Evolutionary conservation across 2,888 invertebrate species (phyloP), one percentile per base, ranked within the genome.

Genomic region (Lingula anatina): DNA sequence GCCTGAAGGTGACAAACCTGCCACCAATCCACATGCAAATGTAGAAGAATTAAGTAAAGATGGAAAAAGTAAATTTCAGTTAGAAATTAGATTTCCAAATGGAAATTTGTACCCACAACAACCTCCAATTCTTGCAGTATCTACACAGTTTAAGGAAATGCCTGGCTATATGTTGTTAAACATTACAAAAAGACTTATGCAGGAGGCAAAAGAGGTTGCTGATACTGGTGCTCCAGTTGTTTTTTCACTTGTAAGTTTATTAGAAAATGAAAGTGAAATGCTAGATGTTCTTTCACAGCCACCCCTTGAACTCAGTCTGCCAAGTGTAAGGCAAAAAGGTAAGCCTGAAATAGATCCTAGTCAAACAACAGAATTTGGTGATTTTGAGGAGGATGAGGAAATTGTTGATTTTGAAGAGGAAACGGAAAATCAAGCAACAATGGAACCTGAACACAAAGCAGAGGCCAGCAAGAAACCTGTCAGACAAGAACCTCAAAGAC

Each of bases 81-180:
- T 72, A 20, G 71, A 73, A 51, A 53, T 73, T 15, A 53, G 72
- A 21, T 73, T 73, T 51, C 65, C 66, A 2, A 18, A 40, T 5
- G 64, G 64, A 5, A 68, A 66, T 53, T 44, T 41, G 35, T 73
- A 73, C 45, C 72, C 72, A 2, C 44, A 57, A 15, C 63, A 73
- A 51, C 47, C 62, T 1, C 72, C 71, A 2, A 53, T 64, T 44
- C 46, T 73, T 5, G 69, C 64, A 2, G 70, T 73, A 49, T 66
- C 65, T 2, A 60, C 68, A 1, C 50, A 56, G 9, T 56, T 61
- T 21, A 53, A 56, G 23, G 49, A 56, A 20, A 50, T 71, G 28
- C 64, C 65, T 1, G 50, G 59, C 15, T 55, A 65, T 49, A 50
- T 61, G 0, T 62, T 66, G 44, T 51, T 73, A 21, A 65, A 65